Conservation (phyloP, 2,797 vertebrate genomes). For the Halcyon badia region DNA sequence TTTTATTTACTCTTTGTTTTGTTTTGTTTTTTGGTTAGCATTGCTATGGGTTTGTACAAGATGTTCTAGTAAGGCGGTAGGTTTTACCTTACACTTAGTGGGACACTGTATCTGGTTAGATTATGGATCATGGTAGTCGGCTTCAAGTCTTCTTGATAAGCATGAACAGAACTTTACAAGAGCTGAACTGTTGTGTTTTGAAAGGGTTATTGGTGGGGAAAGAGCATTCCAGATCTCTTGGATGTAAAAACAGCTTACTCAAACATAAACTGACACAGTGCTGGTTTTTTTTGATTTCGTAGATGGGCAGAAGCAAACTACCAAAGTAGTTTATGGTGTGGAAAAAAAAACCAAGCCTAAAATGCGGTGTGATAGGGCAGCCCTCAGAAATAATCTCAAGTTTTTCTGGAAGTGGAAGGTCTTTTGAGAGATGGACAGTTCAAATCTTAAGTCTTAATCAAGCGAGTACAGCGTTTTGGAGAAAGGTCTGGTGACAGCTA, state of each 20-base stretch:
- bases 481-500: background rate
- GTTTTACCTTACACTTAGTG: background rate
- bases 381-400: background rate
- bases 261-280: background rate
- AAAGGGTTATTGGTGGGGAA: background rate
- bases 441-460: background rate
- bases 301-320: background rate
- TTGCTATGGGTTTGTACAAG: background rate
- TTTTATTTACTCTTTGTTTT: background rate
- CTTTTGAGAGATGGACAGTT: background rate
- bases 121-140: accelerated
- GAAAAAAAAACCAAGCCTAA: background rate
- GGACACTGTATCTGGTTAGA: background rate
- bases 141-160: background rate
- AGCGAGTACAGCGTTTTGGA: background rate
- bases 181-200: background rate
- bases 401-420: background rate
- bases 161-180: background rate
- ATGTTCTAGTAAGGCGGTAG: background rate
- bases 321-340: background rate
- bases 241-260: background rate
- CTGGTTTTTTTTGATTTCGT: background rate
- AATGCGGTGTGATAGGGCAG: background rate
- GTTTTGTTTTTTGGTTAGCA: background rate
- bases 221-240: background rate